Evolutionary conservation across 2,888 invertebrate species (phyloP).

Genomic region (Ptychoptera albimana): DNA sequence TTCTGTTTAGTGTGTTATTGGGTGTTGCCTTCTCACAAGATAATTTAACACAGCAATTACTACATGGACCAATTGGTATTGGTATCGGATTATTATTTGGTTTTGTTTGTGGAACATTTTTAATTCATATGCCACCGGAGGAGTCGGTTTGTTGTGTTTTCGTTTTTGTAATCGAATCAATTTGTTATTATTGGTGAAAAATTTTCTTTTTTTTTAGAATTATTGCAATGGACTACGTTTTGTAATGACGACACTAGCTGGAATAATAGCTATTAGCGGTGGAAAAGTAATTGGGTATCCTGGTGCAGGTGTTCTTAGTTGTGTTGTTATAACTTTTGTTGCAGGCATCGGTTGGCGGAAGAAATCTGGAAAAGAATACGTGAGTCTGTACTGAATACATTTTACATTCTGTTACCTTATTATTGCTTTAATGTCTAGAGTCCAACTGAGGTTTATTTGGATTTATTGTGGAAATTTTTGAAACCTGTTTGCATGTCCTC

Average conservation of each 20-base stretch:
- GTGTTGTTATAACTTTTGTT: constrained; percentile 38
- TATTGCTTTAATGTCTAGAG: constrained; percentile 23
- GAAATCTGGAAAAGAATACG: constrained; percentile 19
- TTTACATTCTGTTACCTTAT: not conserved
- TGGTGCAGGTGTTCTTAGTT: constrained; percentile 45
- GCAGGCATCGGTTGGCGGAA: constrained; percentile 37
- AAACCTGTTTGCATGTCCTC: constrained; percentile 62
- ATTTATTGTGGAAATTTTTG: constrained; percentile 51
- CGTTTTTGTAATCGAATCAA: no score
- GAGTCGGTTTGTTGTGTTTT: constrained; percentile 22
- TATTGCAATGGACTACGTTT: constrained; percentile 33
- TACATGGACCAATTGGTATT: constrained; percentile 43
- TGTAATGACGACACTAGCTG: constrained; percentile 40
- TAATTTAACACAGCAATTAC: constrained; percentile 31
- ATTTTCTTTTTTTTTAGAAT: constrained; percentile 17
- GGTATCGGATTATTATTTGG: constrained; percentile 44
- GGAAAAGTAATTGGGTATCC: constrained; percentile 40
- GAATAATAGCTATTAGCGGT: constrained; percentile 45
- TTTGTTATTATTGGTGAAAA: not conserved
- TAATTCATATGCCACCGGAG: constrained; percentile 42
- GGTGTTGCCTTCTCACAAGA: constrained; percentile 47
- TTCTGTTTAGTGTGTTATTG: constrained; percentile 49
- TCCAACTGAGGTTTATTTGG: constrained; percentile 37
- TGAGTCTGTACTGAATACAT: constrained; percentile 15
- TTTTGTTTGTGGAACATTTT: constrained; percentile 38